Base-by-base conservation (phyloP, 2,797 vertebrate genomes). In the Hapalemur alaotrensis region DNA sequence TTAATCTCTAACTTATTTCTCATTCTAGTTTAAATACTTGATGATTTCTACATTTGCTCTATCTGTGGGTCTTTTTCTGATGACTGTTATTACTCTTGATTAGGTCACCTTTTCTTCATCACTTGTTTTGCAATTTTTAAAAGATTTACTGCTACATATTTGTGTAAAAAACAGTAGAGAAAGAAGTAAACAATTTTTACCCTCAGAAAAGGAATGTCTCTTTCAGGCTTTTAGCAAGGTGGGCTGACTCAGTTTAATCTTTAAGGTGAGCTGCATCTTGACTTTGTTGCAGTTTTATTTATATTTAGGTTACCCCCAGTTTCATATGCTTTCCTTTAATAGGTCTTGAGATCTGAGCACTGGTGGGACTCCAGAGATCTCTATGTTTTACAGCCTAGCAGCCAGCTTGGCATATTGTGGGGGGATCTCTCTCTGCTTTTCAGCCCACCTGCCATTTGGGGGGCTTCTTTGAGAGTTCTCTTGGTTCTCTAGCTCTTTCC, bases 301-400 rank as follows among this genome's bases (percentile, higher is more conserved):
- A 7, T 32, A 18, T 13, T 3, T 18, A 7, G 4, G 52, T 28
- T 5, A 25, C 4, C 5, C 0, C 20, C 13, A 28, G 69, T n/a
- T 35, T 83, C 63, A 2, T 0, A 3, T 9, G 28, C 25, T 72
- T 50, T 6, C 43, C 32, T 32, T 57, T 13, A 14, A 0, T 22
- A 23, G 17, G 12, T 14, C 25, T 50, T 18, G 50, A 28, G 1
- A 1, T 50, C 28, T 30, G 50, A 59, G 35, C 6, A 0, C 32
- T 6, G 4, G 11, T 0, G 22, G 43, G 25, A 50, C 38, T 25
- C 20, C 1, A 0, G 65, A 12, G 70, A 0, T 5, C 18, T 69
- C 83, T 82, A 25, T 78, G 52, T 7, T 61, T 75, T 75, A 7
- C 0, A 54, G 80, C 2, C 54, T 15, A 14, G 28, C 52, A 35